Evolutionary conservation across 1,140 invertebrate species (phyloP).

Genomic region (Drosophila baimaii): DNA sequence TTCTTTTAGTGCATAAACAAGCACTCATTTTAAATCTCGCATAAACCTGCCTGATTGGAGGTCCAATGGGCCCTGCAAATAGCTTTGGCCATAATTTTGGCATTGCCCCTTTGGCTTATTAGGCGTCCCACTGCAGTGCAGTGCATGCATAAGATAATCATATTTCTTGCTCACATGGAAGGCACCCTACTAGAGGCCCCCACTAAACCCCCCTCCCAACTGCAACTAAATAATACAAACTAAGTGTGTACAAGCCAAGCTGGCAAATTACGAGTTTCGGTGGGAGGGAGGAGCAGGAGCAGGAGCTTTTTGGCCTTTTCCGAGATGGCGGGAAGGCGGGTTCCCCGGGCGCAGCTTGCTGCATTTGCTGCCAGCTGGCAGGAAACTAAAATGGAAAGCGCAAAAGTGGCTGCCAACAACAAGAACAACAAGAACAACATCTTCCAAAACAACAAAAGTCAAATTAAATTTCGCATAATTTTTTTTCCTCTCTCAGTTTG

Average conservation of each 20-base stretch:
- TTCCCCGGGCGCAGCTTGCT: constrained; percentile 50
- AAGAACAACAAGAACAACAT: constrained; percentile 7
- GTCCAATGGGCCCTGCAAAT: constrained; percentile 39
- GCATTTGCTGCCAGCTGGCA: constrained; percentile 71
- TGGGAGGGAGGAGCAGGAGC: background rate
- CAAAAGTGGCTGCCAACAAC: constrained; percentile 68
- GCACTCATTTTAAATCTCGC: background rate
- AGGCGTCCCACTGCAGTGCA: constrained; percentile 56
- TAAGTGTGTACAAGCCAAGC: constrained; percentile 74
- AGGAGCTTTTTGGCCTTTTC: constrained; percentile 26
- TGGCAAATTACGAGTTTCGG: constrained; percentile 74
- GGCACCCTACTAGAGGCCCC: constrained; percentile 3
- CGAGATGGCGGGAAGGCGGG: background rate
- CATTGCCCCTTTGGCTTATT: constrained; percentile 44
- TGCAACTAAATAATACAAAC: constrained; percentile 79
- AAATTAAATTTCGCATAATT: constrained; percentile 83
- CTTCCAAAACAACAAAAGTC: constrained; percentile 66
- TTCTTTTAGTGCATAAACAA: background rate
- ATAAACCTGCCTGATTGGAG: background rate
- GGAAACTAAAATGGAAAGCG: constrained; percentile 72
- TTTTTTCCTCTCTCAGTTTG: constrained; percentile 55
- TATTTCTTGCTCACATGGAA: constrained; percentile 61
- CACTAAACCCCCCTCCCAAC: background rate
- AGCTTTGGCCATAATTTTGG: constrained; percentile 38
- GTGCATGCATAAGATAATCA: constrained; percentile 72